phyloP scores from a whole-genome alignment of 2,797 vertebrate species.

The Prionace glauca region DNA sequence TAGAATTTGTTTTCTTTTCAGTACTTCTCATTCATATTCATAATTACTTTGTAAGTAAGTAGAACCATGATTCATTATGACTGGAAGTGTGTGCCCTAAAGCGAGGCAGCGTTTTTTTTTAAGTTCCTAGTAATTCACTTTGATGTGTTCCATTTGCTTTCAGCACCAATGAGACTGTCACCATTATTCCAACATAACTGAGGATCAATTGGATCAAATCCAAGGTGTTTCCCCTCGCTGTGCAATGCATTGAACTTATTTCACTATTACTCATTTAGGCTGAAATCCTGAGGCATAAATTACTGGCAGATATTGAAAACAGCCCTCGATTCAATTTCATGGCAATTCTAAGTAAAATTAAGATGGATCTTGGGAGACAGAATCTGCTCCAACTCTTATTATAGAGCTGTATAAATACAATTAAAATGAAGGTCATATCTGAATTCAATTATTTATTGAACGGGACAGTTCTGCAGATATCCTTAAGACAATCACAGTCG shows the following conservation, averaged over 20 bases:
- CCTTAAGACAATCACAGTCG: neutral
- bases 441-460: slow-evolving; percentile 33
- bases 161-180: neutral
- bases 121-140: neutral
- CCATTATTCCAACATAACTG: slow-evolving; percentile 2
- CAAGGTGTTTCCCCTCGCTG: neutral
- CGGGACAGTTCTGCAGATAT: neutral
- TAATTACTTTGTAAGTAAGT: slow-evolving; percentile 7
- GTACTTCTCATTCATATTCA: neutral
- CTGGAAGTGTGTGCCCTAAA: neutral
- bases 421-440: slow-evolving; percentile 35
- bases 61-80: neutral
- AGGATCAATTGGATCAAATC: slow-evolving; percentile 28
- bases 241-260: neutral
- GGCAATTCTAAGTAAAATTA: slow-evolving; percentile 16
- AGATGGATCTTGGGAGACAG: slow-evolving; percentile 11
- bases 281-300: slow-evolving; percentile 5
- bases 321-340: slow-evolving; percentile 25
- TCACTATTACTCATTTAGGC: neutral
- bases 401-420: slow-evolving; percentile 24
- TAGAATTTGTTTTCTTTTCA: neutral
- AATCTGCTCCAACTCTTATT: slow-evolving; percentile 31
- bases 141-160: slow-evolving; percentile 24
- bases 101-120: neutral
- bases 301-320: slow-evolving; percentile 31